phyloP scores from a whole-genome alignment of 2,797 vertebrate genomes.

The Esox masquinongy region DNA sequence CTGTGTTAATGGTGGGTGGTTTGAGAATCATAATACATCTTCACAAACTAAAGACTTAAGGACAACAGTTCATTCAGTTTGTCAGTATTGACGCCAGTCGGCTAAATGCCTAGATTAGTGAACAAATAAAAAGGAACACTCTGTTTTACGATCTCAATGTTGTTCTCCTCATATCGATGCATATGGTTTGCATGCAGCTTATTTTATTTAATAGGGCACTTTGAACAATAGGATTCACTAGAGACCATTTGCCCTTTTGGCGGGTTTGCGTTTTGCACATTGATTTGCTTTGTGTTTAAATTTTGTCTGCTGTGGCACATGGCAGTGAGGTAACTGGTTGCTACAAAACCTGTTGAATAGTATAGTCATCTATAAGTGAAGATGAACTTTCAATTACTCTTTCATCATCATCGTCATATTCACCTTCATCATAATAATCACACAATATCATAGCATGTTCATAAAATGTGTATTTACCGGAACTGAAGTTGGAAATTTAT shows the following conservation, averaged over 20 bases:
- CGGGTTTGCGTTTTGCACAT: constrained; percentile 40
- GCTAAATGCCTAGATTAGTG: neutral
- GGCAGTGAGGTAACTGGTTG: constrained; percentile 39
- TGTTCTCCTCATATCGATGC: constrained; percentile 15
- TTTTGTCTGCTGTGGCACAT: constrained; percentile 22
- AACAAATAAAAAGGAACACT: neutral
- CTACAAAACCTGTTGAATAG: constrained; percentile 25
- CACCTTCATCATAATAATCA: neutral
- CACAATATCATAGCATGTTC: neutral
- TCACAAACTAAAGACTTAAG: neutral
- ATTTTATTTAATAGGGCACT: constrained; percentile 43
- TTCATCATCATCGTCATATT: constrained; percentile 10
- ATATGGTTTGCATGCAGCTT: constrained; percentile 17
- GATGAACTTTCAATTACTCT: neutral
- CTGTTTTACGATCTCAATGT: neutral
- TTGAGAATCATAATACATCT: neutral
- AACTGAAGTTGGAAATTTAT: neutral
- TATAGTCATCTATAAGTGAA: neutral
- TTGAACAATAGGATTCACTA: constrained; percentile 48
- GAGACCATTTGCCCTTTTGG: constrained; percentile 36
- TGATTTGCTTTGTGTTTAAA: constrained; percentile 29
- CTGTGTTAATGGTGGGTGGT: neutral
- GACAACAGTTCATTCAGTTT: neutral
- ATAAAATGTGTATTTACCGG: neutral
- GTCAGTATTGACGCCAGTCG: neutral